These are phyloP conservation scores for Xylota sylvarum DNA, from an alignment of 2,888 invertebrate genomes.

Conservation along the genomic window DNA sequence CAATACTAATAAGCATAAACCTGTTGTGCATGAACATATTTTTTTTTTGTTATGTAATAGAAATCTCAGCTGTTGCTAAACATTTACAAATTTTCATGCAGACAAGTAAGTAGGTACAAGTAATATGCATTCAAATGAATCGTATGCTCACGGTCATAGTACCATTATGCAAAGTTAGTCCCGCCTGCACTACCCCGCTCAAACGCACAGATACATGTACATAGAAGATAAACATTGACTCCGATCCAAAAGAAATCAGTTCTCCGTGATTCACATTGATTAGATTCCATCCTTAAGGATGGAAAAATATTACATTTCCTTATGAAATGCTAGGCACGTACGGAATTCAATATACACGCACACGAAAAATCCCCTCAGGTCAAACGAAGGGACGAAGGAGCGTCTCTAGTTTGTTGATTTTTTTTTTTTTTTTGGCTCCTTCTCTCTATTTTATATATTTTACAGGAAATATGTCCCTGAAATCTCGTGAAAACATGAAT, in stretches of 20 bases:
- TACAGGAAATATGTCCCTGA: conserved; percentile 44
- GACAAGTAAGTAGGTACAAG: background rate
- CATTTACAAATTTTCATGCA: background rate
- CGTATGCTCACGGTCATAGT: conserved; percentile 7
- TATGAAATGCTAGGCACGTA: conserved; percentile 69
- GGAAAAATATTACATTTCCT: conserved; percentile 57
- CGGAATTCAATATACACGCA: conserved; percentile 70
- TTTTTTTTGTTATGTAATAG: too few relatives aligned
- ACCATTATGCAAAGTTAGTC: conserved; percentile 45
- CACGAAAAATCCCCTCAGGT: conserved; percentile 38
- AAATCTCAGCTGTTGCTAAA: background rate
- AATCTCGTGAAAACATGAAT: conserved; percentile 36
- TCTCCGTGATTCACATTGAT: conserved; percentile 72
- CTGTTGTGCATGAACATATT: too few relatives aligned
- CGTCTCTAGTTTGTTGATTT: conserved; percentile 7
- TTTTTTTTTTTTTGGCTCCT: conserved; percentile 7
- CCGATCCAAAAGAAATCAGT: conserved; percentile 61
- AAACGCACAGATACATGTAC: background rate
- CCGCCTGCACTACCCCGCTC: background rate
- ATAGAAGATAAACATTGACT: conserved; percentile 1
- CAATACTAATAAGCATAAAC: too few relatives aligned
- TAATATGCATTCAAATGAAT: conserved; percentile 31
- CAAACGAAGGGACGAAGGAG: conserved; percentile 28
- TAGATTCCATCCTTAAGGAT: conserved; percentile 58
- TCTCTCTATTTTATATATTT: background rate